A percentile compares a stretch with the other conserved stretches of the same genome.
phyloP scores from a whole-genome alignment of 1,140 invertebrate species.

The Mactra quadrangularis region DNA sequence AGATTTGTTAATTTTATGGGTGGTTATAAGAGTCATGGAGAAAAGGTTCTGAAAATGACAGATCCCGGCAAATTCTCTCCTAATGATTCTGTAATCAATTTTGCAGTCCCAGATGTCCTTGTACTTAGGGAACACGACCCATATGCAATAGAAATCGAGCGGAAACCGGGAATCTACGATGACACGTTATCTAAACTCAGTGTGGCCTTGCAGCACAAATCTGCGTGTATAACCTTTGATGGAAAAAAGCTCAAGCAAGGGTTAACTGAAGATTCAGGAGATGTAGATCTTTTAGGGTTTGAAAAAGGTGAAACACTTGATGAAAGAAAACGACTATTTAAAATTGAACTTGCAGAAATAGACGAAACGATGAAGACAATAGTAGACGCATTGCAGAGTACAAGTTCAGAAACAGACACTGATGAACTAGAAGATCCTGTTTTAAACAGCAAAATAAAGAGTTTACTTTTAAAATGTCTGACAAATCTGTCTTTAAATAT shows the following conservation, averaged over 20 bases:
- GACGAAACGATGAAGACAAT: background rate
- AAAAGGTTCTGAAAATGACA: background rate
- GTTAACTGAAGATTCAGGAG: conserved; percentile 3
- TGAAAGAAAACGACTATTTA: conserved; percentile 6
- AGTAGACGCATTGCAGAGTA: too few relatives aligned
- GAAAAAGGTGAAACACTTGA: conserved; percentile 2
- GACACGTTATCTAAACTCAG: background rate
- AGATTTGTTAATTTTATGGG: conserved; percentile 41
- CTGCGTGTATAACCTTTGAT: conserved; percentile 29
- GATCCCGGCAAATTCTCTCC: background rate
- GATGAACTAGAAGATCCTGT: too few relatives aligned
- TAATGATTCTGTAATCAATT: background rate
- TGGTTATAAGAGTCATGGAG: conserved; percentile 10
- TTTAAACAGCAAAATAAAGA: too few relatives aligned
- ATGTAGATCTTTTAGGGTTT: conserved; percentile 13
- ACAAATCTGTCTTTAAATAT: too few relatives aligned
- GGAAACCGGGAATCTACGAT: background rate
- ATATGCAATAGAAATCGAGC: background rate
- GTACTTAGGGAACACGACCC: background rate
- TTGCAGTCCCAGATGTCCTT: too few relatives aligned
- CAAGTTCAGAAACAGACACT: too few relatives aligned
- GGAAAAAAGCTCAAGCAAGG: conserved; percentile 43
- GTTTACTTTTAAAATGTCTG: too few relatives aligned
- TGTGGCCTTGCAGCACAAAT: background rate
- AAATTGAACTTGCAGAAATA: background rate